Conservation (phyloP, 92 coral and sea anemone species). For the Umimayanthus kanabou region DNA sequence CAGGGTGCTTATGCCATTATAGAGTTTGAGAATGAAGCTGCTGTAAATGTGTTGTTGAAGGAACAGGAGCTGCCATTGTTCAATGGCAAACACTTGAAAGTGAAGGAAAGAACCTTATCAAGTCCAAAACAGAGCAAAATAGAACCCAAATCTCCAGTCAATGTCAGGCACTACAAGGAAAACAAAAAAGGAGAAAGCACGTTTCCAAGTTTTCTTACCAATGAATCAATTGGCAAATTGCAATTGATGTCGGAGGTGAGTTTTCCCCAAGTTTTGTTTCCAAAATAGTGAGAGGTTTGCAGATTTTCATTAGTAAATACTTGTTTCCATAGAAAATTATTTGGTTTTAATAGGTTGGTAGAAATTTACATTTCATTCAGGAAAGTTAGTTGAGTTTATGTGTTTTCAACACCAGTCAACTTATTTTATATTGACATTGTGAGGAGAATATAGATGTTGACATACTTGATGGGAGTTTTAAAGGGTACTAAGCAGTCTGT, state of each 20-base stretch:
- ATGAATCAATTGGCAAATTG: slow-evolving; percentile 5
- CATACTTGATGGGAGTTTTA: too few species aligned
- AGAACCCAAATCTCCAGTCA: slow-evolving; percentile 21
- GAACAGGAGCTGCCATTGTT: slow-evolving; percentile 65
- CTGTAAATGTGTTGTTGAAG: slow-evolving; percentile 60
- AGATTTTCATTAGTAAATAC: neutral
- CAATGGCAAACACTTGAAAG: slow-evolving; percentile 69
- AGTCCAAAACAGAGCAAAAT: slow-evolving; percentile 39
- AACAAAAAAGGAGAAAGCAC: slow-evolving; percentile 46
- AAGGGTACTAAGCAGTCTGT: too few species aligned
- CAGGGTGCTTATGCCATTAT: slow-evolving; percentile 92
- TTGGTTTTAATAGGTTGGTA: too few species aligned
- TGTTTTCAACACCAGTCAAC: too few species aligned
- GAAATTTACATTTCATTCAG: too few species aligned
- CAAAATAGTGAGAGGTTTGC: neutral
- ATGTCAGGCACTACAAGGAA: slow-evolving; percentile 37
- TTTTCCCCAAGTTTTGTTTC: neutral
- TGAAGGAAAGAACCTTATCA: slow-evolving; percentile 73
- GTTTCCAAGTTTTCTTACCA: slow-evolving; percentile 50
- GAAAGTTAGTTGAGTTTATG: too few species aligned
- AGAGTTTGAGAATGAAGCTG: slow-evolving; percentile 72
- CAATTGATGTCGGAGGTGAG: slow-evolving; percentile 18
- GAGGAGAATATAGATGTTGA: too few species aligned
- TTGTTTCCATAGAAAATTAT: neutral
- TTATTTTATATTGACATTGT: too few species aligned